phyloP scores from a whole-genome alignment of 2,113 vertebrate genomes.

The Gambusia affinis region DNA sequence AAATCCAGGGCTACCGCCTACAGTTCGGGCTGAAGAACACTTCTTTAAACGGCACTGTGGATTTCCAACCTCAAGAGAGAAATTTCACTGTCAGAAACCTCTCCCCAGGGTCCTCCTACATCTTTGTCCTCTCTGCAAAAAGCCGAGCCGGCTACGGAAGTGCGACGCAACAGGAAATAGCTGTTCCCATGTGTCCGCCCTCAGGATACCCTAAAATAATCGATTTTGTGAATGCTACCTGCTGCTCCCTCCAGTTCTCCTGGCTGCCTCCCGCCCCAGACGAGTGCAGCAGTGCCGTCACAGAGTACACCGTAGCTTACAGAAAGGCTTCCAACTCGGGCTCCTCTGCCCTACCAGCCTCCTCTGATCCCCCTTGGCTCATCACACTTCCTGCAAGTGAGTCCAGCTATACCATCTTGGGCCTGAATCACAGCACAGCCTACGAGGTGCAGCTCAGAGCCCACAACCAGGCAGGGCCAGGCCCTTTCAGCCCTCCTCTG shows the following conservation, averaged over 20 bases:
- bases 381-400: conserved; percentile 84
- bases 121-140: conserved; percentile 89
- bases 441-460: conserved; percentile 93
- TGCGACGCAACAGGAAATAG: conserved; percentile 81
- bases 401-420: conserved; percentile 86
- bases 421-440: conserved; percentile 90
- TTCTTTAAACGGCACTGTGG: conserved; percentile 79
- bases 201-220: conserved; percentile 87
- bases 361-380: conserved; percentile 73
- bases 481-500: conserved; percentile 91
- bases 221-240: conserved; percentile 85
- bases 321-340: conserved; percentile 71
- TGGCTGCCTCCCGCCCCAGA: conserved; percentile 88
- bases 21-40: conserved; percentile 87
- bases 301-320: conserved; percentile 90
- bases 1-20: conserved; percentile 90
- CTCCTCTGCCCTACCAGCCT: conserved; percentile 32
- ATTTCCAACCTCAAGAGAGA: conserved; percentile 82
- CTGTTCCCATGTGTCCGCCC: conserved; percentile 86
- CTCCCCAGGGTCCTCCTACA: conserved; percentile 88
- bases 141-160: conserved; percentile 88
- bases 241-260: conserved; percentile 88
- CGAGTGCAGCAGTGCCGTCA: conserved; percentile 83
- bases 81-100: conserved; percentile 81
- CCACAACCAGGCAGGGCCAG: conserved; percentile 91